Percentiles rank a stretch among this genome's conserved stretches.
phyloP scores from a whole-genome alignment of 2,797 vertebrate genomes.

The Halcyon chelicuti region DNA sequence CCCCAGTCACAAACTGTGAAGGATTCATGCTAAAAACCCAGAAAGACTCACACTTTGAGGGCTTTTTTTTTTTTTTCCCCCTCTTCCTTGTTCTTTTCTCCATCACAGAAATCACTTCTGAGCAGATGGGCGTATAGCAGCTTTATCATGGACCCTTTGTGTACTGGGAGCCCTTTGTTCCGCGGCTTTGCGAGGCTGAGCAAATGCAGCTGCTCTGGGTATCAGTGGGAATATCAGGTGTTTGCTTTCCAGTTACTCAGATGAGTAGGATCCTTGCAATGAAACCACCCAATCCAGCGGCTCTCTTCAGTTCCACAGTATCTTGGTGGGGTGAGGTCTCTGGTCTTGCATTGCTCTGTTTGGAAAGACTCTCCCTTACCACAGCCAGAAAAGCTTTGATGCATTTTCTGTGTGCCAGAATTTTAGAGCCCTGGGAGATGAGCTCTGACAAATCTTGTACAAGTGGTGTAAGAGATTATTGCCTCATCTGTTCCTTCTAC shows the following conservation, averaged over 20 bases:
- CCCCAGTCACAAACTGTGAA: neutral
- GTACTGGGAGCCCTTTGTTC: neutral
- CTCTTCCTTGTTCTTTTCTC: neutral
- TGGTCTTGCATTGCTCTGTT: neutral
- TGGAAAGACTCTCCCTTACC: neutral
- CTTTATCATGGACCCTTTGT: neutral
- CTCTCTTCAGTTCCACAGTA: neutral
- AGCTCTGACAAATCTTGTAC: neutral
- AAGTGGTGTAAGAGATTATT: neutral
- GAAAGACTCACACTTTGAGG: neutral
- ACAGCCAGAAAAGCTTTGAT: neutral
- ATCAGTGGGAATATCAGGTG: neutral
- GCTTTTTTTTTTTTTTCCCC: neutral
- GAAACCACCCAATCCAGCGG: neutral
- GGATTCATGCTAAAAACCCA: neutral
- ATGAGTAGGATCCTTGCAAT: neutral
- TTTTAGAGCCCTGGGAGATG: neutral
- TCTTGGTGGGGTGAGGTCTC: neutral
- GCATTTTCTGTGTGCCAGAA: neutral
- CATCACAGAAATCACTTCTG: neutral
- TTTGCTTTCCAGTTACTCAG: neutral
- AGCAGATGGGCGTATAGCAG: slow-evolving; percentile 9
- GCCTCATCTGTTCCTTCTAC: neutral
- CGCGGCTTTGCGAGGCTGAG: neutral
- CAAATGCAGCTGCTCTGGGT: neutral